phyloP scores from a whole-genome alignment of 2,113 vertebrate species.

The Serilophus lunatus region DNA sequence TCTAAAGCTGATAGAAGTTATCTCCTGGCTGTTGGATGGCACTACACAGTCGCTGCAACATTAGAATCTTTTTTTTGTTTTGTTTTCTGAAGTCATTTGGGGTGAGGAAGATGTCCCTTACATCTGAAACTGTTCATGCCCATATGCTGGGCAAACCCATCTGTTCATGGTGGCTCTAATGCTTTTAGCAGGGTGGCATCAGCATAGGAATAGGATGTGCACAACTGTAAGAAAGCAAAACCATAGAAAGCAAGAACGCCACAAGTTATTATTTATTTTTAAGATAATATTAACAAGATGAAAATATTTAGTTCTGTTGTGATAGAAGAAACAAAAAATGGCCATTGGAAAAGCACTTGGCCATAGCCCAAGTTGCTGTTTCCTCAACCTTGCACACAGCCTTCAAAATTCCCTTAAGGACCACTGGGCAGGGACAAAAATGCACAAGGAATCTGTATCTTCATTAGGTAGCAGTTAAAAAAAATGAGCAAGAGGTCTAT shows the following conservation, averaged over 20 bases:
- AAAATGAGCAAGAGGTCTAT: neutral
- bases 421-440: neutral
- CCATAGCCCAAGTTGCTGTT: neutral
- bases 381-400: neutral
- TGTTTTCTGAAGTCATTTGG: neutral
- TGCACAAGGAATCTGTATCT: neutral
- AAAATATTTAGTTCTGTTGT: neutral
- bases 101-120: neutral
- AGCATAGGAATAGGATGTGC: neutral
- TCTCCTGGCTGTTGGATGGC: neutral
- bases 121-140: neutral
- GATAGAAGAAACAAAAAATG: neutral
- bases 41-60: neutral
- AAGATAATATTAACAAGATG: neutral
- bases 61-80: neutral
- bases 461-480: neutral
- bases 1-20: conserved; percentile 26
- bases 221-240: neutral
- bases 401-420: neutral
- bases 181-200: neutral
- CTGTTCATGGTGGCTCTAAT: neutral
- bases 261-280: neutral
- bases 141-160: neutral
- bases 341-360: neutral
- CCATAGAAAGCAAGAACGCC: neutral